phyloP scores from a whole-genome alignment of 2,888 invertebrate genomes.

The Cetonia aurata region DNA sequence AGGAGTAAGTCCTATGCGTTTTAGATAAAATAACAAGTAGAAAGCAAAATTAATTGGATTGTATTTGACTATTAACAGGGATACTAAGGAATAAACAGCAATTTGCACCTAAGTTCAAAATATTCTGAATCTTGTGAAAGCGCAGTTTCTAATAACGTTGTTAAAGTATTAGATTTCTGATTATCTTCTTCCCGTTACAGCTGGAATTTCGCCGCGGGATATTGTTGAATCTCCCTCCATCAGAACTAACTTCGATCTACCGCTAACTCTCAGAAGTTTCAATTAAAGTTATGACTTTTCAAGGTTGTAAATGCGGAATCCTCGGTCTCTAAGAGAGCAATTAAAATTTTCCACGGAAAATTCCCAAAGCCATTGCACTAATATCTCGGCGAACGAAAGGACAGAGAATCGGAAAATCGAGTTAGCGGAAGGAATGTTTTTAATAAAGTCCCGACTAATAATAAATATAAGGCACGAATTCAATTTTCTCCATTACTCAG shows the following conservation, averaged over 20 bases:
- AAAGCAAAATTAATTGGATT: too few species aligned
- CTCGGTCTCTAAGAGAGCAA: constrained; percentile 24
- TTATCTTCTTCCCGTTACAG: constrained; percentile 14
- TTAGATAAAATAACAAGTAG: too few species aligned
- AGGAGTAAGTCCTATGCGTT: too few species aligned
- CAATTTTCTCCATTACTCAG: constrained; percentile 49
- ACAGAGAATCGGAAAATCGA: constrained; percentile 23
- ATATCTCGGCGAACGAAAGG: constrained; percentile 8
- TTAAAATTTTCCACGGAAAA: constrained; percentile 31
- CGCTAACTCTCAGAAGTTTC: constrained; percentile 1
- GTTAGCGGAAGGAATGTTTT: constrained; percentile 34
- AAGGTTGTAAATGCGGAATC: constrained; percentile 22
- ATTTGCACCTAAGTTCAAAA: too few species aligned
- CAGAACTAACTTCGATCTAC: not conserved
- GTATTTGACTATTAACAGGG: too few species aligned
- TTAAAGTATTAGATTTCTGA: not conserved
- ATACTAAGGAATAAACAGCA: too few species aligned
- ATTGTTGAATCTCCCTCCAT: not conserved
- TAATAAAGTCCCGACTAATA: constrained; percentile 43
- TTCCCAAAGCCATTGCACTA: constrained; percentile 17
- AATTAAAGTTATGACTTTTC: constrained; percentile 36
- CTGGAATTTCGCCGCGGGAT: not conserved
- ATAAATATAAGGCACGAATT: constrained; percentile 48
- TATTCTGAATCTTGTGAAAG: too few species aligned
- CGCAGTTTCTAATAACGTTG: too few species aligned